Evolutionary conservation across 2,888 invertebrate species (phyloP), one percentile per base, ranked within the genome.

Genomic region (Rhaphigaster nebulosa): DNA sequence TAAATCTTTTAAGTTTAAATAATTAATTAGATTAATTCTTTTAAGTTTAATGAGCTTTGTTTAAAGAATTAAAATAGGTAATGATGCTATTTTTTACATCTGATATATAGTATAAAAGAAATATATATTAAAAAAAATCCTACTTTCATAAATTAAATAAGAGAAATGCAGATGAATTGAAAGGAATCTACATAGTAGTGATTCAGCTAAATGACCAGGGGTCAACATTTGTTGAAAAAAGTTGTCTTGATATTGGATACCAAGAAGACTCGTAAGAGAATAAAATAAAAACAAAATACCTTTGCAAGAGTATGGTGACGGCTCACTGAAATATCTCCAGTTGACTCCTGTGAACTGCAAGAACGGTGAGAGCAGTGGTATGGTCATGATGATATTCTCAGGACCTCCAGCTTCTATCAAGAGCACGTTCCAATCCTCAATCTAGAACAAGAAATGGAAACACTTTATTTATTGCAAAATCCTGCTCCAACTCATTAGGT

Each of bases 381-480:
- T 93, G 92, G 94, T 94, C 94, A 94, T 94, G 91, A 94, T 93
- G 90, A 93, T 92, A 92, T 94, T 94, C 92, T 94, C 94, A 50
- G 94, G 93, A 10, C 93, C 93, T 0, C 95, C 95, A 0, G 95
- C 95, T 92, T 95, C 95, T 18, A 95, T 93, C 1, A 95, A 93
- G 38, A 95, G 93, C 1, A 95, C 94, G 8, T 93, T 94, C 94
- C 94, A 94, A 18, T 94, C 92, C 0, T 93, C 92, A 8, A 92
- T 91, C 93, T 93, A 91, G 5, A 23, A 91, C 84, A 45, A 12
- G 5, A 84, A 15, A 45, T 15, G 23, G 8, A n/a, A 60, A 65
- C 6, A 15, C 6, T n/a, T 26, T 60, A 23, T 60, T n/a, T 10
- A 65, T 3, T 13, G 15, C 29, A 8, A 0, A 65, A 1, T 65